These are phyloP conservation scores for Orchesella cincta DNA, from an alignment of 1,140 invertebrate genomes.

Conservation along the genomic window DNA sequence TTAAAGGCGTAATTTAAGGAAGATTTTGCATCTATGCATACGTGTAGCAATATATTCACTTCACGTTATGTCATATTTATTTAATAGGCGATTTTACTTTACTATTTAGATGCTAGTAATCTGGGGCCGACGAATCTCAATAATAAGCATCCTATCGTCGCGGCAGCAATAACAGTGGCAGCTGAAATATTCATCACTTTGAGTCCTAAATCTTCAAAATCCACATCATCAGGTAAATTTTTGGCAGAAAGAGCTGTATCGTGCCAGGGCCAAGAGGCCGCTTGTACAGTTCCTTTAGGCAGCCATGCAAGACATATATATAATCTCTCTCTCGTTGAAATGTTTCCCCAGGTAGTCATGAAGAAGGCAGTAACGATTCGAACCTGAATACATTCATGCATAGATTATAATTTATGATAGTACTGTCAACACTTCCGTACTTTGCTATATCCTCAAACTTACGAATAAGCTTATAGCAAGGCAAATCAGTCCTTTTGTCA, in stretches of 20 bases:
- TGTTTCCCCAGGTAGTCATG: not conserved
- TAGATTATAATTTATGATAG: not conserved
- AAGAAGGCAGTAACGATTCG: slow-evolving; percentile 33
- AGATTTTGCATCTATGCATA: too few relatives aligned
- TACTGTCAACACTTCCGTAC: too few relatives aligned
- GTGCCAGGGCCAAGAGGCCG: slow-evolving; percentile 43
- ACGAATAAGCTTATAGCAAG: slow-evolving; percentile 5
- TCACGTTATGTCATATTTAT: too few relatives aligned
- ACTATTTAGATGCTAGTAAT: not conserved
- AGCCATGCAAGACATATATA: slow-evolving; percentile 44
- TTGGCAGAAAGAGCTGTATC: slow-evolving; percentile 28
- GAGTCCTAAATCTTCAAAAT: not conserved
- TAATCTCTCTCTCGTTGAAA: slow-evolving; percentile 39
- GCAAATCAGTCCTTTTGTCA: slow-evolving; percentile 37
- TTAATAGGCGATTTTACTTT: too few relatives aligned
- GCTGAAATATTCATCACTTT: slow-evolving; percentile 37
- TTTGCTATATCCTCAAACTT: too few relatives aligned
- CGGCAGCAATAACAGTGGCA: slow-evolving; percentile 17
- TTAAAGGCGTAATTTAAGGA: too few relatives aligned
- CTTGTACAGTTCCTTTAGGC: slow-evolving; percentile 50
- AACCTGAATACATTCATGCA: slow-evolving; percentile 18
- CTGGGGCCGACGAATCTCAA: not conserved
- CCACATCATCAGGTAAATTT: not conserved
- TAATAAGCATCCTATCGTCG: slow-evolving; percentile 19
- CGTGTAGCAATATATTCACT: too few relatives aligned